Conservation (phyloP, 1,140 invertebrate genomes). For the Drosophila tristis region DNA sequence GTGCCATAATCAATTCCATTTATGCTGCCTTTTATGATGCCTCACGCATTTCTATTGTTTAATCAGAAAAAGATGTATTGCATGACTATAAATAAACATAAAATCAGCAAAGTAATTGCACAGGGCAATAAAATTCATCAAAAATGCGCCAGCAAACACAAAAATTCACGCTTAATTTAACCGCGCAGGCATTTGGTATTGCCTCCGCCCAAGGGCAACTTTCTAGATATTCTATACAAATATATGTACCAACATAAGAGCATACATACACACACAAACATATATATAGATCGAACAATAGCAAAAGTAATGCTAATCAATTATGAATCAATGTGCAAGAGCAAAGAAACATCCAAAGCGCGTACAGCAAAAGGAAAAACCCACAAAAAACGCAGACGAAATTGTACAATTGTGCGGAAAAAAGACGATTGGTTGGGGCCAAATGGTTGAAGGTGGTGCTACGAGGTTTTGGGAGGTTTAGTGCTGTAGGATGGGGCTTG, state of each 20-base stretch:
- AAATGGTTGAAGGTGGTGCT: background rate
- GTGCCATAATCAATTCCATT: conserved; percentile 3
- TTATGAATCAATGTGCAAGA: conserved; percentile 77
- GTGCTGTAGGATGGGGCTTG: conserved; percentile 12
- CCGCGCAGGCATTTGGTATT: conserved; percentile 44
- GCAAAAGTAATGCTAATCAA: conserved; percentile 82
- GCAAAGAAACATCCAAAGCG: conserved; percentile 42
- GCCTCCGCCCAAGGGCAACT: conserved; percentile 29
- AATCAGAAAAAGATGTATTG: conserved; percentile 48
- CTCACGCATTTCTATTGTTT: conserved; percentile 42
- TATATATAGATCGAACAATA: conserved; percentile 67
- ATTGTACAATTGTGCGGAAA: conserved; percentile 83
- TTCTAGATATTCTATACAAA: background rate
- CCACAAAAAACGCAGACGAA: conserved; percentile 52
- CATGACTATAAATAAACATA: conserved; percentile 49
- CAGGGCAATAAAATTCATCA: conserved; percentile 73
- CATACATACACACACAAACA: background rate
- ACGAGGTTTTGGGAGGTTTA: conserved; percentile 7
- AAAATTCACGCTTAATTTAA: conserved; percentile 77
- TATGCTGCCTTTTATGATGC: conserved; percentile 10
- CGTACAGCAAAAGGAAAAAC: conserved; percentile 15
- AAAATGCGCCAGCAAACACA: conserved; percentile 60
- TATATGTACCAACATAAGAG: background rate
- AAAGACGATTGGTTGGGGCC: conserved; percentile 28
- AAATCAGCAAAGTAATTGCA: conserved; percentile 65